These are phyloP conservation scores for Calycopis cecrops DNA, from an alignment of 1,140 invertebrate genomes.

Conservation along the genomic window DNA sequence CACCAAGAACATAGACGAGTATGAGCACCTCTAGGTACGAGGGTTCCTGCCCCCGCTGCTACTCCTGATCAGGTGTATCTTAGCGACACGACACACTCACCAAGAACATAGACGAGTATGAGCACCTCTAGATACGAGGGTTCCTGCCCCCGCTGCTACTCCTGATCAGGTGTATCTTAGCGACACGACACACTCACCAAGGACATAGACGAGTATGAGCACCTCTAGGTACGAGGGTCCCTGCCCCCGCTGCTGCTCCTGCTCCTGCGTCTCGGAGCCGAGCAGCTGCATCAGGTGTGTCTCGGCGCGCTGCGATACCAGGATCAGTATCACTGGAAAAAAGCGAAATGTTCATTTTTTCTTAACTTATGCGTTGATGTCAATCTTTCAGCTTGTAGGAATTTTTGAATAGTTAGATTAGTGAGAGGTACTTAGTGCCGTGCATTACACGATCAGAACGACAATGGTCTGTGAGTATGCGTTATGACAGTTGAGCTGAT, in stretches of 20 bases:
- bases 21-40: constrained; percentile 87
- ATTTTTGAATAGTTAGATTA: too few species aligned
- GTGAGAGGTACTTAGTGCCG: too few species aligned
- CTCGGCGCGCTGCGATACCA: constrained; percentile 91
- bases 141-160: constrained; percentile 82
- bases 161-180: constrained; percentile 83
- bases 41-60: constrained; percentile 84
- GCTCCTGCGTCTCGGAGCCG: constrained; percentile 79
- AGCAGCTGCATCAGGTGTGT: constrained; percentile 83
- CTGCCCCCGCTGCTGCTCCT: constrained; percentile 83
- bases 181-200: constrained; percentile 84
- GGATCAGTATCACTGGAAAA: constrained; percentile 84
- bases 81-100: constrained; percentile 84
- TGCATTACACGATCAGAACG: too few species aligned
- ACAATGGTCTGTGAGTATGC: too few species aligned
- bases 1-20: constrained; percentile 85
- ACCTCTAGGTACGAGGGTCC: constrained; percentile 86
- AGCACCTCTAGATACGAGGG: constrained; percentile 87
- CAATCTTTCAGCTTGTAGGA: too few species aligned
- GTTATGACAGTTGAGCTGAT: too few species aligned
- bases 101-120: constrained; percentile 85
- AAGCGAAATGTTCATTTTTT: not conserved
- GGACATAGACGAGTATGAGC: constrained; percentile 84
- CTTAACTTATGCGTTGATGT: not conserved
- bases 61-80: constrained; percentile 78